A percentile compares a stretch with the other conserved stretches of the same genome.
Evolutionary conservation across 92 coral and sea anemone genomes (phyloP).

Genomic region (Nematostella vectensis): DNA sequence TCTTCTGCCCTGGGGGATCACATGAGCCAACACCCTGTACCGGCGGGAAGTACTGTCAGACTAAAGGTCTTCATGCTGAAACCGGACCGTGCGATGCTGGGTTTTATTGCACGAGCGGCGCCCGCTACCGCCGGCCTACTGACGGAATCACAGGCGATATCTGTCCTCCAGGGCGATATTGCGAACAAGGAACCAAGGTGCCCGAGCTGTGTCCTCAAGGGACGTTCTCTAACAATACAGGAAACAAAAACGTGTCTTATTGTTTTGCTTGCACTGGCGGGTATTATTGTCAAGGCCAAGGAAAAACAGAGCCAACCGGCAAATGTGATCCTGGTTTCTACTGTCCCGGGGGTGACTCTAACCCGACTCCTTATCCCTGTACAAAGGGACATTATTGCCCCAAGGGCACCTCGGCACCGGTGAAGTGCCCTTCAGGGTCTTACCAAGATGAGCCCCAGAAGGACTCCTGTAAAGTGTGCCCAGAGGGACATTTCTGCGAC

Average conservation of each 20-base stretch:
- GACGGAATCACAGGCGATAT: conserved; percentile 89
- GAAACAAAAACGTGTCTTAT: conserved; percentile 40
- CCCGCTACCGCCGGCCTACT: conserved; percentile 54
- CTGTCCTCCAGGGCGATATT: conserved; percentile 79
- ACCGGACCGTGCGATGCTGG: conserved; percentile 86
- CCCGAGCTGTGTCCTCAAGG: conserved; percentile 72
- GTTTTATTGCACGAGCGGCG: conserved; percentile 80
- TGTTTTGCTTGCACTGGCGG: conserved; percentile 68
- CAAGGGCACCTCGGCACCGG: conserved; percentile 74
- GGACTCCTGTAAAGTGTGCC: conserved; percentile 78
- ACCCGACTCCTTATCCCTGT: conserved; percentile 40
- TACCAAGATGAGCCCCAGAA: conserved; percentile 88
- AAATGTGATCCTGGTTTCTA: conserved; percentile 77
- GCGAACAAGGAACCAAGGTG: conserved; percentile 48
- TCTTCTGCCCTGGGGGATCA: conserved; percentile 85
- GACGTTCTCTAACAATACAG: conserved; percentile 84
- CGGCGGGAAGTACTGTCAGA: conserved; percentile 80
- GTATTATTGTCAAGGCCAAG: conserved; percentile 65
- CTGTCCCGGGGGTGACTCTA: conserved; percentile 66
- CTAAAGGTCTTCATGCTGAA: conserved; percentile 48
- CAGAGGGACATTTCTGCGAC: conserved; percentile 91
- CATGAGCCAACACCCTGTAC: conserved; percentile 67
- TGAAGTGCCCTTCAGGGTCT: conserved; percentile 72
- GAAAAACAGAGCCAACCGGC: conserved; percentile 60
- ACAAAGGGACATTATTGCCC: conserved; percentile 75